Evolutionary conservation across 2,888 invertebrate species (phyloP).

Genomic region (Pecten maximus): DNA sequence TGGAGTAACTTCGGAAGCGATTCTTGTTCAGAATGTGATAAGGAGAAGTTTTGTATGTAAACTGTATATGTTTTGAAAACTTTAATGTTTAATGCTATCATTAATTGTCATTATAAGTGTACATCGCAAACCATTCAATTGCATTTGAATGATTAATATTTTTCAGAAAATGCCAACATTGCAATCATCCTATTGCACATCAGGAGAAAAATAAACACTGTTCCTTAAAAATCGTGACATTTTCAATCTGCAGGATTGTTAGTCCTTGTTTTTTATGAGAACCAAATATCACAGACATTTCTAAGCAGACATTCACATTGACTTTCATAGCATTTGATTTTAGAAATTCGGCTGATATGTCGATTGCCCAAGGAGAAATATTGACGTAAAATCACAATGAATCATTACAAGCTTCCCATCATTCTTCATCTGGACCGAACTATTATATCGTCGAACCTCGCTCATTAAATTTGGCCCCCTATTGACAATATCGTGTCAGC

Average conservation of each 20-base stretch:
- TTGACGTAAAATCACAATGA: neutral
- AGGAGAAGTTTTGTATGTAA: no score
- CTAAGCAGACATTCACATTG: neutral
- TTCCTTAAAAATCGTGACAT: neutral
- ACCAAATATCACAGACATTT: neutral
- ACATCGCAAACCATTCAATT: no score
- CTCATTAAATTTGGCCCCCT: neutral
- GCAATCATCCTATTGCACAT: no score
- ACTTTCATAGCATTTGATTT: neutral
- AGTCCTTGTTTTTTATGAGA: neutral
- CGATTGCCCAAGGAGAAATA: neutral
- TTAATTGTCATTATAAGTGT: no score
- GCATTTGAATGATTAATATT: no score
- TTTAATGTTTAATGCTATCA: no score
- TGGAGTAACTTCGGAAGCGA: no score
- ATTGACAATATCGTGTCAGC: neutral
- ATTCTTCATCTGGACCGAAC: neutral
- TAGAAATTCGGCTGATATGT: neutral
- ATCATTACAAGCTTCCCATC: neutral
- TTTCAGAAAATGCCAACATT: no score
- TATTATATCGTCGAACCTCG: neutral
- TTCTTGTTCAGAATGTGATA: no score
- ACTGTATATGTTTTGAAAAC: no score
- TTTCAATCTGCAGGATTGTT: neutral
- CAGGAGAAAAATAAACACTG: no score